Percentiles rank a stretch among this genome's conserved stretches.
Evolutionary conservation across 2,888 invertebrate genomes (phyloP).

Genomic region (Parnassius apollo): DNA sequence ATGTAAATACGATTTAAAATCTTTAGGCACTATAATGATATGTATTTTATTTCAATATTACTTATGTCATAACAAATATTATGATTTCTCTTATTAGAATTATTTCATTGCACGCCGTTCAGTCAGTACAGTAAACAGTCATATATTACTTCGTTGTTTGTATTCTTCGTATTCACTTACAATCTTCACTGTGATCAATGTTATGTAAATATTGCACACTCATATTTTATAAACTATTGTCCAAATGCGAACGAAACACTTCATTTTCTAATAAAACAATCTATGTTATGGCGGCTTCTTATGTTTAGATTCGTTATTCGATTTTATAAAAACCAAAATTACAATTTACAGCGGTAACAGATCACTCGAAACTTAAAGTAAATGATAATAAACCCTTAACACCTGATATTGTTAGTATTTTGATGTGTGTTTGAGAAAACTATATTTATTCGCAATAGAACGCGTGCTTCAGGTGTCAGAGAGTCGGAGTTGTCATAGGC

Average conservation of each 20-base stretch:
- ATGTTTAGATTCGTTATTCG: constrained; percentile 4
- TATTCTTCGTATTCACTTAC: constrained; percentile 20
- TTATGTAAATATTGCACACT: constrained; percentile 39
- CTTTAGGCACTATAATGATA: constrained; percentile 77
- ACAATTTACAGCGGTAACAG: constrained; percentile 2
- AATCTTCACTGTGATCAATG: constrained; percentile 24
- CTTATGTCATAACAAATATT: constrained; percentile 53
- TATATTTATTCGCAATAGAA: constrained; percentile 28
- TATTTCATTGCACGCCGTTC: constrained; percentile 31
- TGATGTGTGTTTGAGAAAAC: constrained; percentile 12
- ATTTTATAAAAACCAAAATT: not conserved
- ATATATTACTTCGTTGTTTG: constrained; percentile 27
- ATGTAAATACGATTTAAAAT: constrained; percentile 42
- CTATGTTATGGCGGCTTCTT: constrained; percentile 60
- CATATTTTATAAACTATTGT: constrained; percentile 39
- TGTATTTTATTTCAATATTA: constrained; percentile 51
- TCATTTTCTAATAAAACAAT: constrained; percentile 42
- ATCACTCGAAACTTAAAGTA: constrained; percentile 9
- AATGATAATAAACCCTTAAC: constrained; percentile 11
- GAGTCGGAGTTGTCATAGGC: constrained; percentile 58
- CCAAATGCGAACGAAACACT: constrained; percentile 40
- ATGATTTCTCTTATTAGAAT: constrained; percentile 34
- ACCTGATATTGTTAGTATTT: constrained; percentile 6
- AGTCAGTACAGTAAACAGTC: constrained; percentile 18
- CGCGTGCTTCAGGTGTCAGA: constrained; percentile 58